Evolutionary conservation across 1,140 invertebrate species (phyloP).

Genomic region (Lucilia sericata): DNA sequence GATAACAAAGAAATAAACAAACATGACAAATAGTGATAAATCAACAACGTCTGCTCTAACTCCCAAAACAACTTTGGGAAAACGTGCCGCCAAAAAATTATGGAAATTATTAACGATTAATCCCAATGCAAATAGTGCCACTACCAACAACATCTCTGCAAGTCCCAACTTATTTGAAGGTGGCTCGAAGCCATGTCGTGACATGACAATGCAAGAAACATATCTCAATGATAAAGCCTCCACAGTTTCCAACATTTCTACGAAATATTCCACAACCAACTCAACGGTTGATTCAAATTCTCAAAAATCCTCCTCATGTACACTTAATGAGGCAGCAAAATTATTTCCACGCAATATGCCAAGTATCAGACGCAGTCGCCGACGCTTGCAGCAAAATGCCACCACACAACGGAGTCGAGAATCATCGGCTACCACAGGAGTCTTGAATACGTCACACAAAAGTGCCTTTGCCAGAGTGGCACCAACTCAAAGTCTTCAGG

Average conservation of each 20-base stretch:
- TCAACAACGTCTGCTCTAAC: not conserved
- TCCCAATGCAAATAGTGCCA: not conserved
- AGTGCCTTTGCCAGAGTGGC: conserved; percentile 36
- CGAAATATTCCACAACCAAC: conserved; percentile 37
- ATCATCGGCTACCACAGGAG: not conserved
- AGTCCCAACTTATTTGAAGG: not conserved
- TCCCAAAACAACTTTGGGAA: conserved; percentile 25
- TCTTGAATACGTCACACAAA: conserved; percentile 22
- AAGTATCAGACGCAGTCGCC: conserved; percentile 60
- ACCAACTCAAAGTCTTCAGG: not conserved
- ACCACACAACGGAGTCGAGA: conserved; percentile 39
- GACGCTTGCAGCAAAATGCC: conserved; percentile 47
- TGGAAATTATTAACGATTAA: conserved; percentile 28
- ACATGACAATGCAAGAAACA: conserved; percentile 25
- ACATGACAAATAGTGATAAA: conserved; percentile 32
- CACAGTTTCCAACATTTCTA: conserved; percentile 9
- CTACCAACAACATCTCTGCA: not conserved
- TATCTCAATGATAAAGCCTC: conserved; percentile 38
- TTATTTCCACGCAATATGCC: conserved; percentile 66
- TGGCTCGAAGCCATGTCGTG: conserved; percentile 33
- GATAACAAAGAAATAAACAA: not conserved
- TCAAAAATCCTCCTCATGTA: conserved; percentile 46
- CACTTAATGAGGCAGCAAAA: conserved; percentile 57
- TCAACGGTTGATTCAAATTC: conserved; percentile 42
- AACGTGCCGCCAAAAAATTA: conserved; percentile 34